These are phyloP conservation scores for Eospalax fontanierii DNA, from an alignment of 2,797 vertebrate genomes.

Conservation along the genomic window DNA sequence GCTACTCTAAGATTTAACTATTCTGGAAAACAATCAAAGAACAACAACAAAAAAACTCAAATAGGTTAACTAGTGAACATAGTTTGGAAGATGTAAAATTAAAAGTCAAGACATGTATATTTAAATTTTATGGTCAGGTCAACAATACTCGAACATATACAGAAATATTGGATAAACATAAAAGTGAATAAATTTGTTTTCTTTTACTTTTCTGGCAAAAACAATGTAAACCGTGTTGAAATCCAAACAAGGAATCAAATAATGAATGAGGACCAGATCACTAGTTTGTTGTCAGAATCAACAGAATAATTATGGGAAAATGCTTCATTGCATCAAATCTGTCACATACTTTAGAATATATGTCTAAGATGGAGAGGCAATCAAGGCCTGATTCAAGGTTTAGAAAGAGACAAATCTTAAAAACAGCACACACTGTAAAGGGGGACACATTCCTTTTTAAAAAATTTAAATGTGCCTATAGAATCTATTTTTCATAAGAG, in stretches of 20 bases:
- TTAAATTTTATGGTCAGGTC: constrained; percentile 59
- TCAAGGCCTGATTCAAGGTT: neutral
- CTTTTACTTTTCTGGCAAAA: neutral
- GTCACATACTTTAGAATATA: constrained; percentile 39
- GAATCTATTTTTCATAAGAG: neutral
- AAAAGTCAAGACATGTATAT: constrained; percentile 34
- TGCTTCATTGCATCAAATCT: neutral
- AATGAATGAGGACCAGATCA: constrained; percentile 19
- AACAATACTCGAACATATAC: constrained; percentile 34
- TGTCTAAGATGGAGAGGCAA: constrained; percentile 1
- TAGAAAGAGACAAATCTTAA: constrained; percentile 18
- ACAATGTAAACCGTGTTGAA: constrained; percentile 55
- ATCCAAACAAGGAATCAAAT: constrained; percentile 60
- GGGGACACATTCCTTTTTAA: neutral
- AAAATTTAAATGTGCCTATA: neutral
- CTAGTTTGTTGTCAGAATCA: constrained; percentile 57
- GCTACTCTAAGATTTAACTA: neutral
- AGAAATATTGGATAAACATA: constrained; percentile 17
- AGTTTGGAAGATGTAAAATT: constrained; percentile 47
- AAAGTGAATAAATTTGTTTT: neutral
- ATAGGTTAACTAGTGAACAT: constrained; percentile 38
- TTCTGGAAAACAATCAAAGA: neutral
- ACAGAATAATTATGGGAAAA: constrained; percentile 29
- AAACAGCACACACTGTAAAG: neutral
- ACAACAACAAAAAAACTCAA: neutral